These are phyloP conservation scores for Prionace glauca DNA, from an alignment of 2,797 vertebrate genomes.

Conservation along the genomic window DNA sequence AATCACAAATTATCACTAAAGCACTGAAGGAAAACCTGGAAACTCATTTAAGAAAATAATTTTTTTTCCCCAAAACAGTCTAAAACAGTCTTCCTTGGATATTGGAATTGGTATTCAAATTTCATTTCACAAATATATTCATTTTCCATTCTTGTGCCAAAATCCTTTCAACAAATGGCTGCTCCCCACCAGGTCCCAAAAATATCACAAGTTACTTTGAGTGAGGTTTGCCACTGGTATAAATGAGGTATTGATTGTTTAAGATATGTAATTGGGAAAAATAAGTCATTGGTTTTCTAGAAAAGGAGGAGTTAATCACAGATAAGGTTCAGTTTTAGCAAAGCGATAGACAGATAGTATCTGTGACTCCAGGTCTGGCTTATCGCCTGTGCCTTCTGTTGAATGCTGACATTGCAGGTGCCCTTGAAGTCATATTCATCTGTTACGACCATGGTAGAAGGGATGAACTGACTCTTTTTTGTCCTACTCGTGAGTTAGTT, in stretches of 20 bases:
- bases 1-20: neutral
- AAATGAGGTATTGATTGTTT: constrained; percentile 2
- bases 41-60: neutral
- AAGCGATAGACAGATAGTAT: constrained; percentile 50
- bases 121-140: neutral
- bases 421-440: constrained; percentile 51
- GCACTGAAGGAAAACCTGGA: neutral
- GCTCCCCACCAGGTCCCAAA: neutral
- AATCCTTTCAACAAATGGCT: neutral
- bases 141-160: neutral
- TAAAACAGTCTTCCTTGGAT: neutral
- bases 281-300: constrained; percentile 1
- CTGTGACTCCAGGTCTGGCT: constrained; percentile 53
- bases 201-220: neutral
- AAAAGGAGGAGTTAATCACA: constrained; percentile 25
- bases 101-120: neutral
- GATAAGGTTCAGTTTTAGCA: constrained; percentile 3
- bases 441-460: neutral
- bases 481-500: neutral
- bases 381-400: constrained; percentile 51
- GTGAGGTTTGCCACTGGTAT: neutral
- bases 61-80: neutral
- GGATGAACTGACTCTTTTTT: neutral
- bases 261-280: constrained; percentile 1
- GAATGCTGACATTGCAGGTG: constrained; percentile 58